These are phyloP conservation scores for Synanthedon vespiformis DNA, from an alignment of 2,888 invertebrate species.

Conservation along the genomic window DNA sequence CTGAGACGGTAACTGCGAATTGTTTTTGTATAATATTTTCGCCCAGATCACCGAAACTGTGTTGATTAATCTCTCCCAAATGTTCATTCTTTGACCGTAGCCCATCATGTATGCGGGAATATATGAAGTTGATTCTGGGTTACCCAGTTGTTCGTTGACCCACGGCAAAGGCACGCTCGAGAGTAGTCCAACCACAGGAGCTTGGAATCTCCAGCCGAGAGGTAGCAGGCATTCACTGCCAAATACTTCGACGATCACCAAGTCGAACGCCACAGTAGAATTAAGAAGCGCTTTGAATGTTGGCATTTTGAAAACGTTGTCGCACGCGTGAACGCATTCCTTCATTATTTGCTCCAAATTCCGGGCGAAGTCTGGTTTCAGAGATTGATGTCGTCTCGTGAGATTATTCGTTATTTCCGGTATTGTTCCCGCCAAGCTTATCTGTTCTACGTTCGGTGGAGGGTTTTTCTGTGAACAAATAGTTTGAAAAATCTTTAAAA, in stretches of 20 bases:
- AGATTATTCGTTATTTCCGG: constrained; percentile 58
- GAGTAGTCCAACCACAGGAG: constrained; percentile 65
- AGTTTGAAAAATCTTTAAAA: too few species aligned
- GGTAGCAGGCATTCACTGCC: constrained; percentile 71
- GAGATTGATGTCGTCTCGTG: constrained; percentile 33
- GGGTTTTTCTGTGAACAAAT: constrained; percentile 41
- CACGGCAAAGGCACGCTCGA: constrained; percentile 69
- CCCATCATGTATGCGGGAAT: constrained; percentile 69
- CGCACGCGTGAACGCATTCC: constrained; percentile 59
- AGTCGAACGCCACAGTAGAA: constrained; percentile 41
- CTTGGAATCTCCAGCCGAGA: constrained; percentile 60
- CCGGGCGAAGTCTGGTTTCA: constrained; percentile 46
- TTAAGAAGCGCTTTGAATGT: constrained; percentile 45
- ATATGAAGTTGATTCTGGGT: constrained; percentile 69
- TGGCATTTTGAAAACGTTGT: constrained; percentile 45
- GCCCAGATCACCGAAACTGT: constrained; percentile 47
- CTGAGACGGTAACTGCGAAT: constrained; percentile 58
- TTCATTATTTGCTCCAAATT: constrained; percentile 58
- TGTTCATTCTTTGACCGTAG: constrained; percentile 57
- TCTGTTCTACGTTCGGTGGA: constrained; percentile 49
- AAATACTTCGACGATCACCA: constrained; percentile 64
- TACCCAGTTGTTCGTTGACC: constrained; percentile 67
- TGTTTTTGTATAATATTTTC: constrained; percentile 46
- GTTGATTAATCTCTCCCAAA: constrained; percentile 60
- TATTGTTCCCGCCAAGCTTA: constrained; percentile 58